Conservation (phyloP, 2,797 vertebrate species). For the Chelonia mydas region DNA sequence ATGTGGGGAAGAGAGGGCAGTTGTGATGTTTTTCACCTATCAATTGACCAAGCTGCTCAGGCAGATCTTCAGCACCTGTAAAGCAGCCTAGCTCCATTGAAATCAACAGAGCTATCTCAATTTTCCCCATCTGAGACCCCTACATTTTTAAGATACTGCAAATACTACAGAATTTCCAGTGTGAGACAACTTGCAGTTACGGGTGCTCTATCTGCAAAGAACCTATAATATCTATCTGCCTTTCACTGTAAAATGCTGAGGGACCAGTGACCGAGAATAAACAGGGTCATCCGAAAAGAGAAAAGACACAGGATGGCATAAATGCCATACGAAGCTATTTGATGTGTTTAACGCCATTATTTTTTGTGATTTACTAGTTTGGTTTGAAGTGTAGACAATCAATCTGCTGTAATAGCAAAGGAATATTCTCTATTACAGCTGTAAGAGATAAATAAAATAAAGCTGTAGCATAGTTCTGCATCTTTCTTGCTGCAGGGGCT, state of each 20-base stretch:
- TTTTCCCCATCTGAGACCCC: conserved; percentile 46
- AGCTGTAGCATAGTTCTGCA: not conserved
- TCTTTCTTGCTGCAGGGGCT: not conserved
- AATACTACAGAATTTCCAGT: conserved; percentile 9
- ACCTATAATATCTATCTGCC: not conserved
- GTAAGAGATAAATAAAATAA: conserved; percentile 40
- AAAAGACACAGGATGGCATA: not conserved
- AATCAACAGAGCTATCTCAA: not conserved
- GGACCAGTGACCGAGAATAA: conserved; percentile 44
- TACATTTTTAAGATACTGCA: conserved; percentile 54
- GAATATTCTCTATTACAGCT: conserved; percentile 8
- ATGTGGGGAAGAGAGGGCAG: not conserved
- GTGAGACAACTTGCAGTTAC: conserved; percentile 30
- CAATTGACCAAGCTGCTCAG: conserved; percentile 20
- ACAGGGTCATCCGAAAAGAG: conserved; percentile 2
- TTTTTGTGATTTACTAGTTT: conserved; percentile 33
- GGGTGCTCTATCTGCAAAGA: not conserved
- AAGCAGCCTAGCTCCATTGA: conserved; percentile 39
- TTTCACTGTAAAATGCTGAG: conserved; percentile 53
- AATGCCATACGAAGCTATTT: not conserved
- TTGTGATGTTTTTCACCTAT: conserved; percentile 12
- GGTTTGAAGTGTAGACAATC: not conserved
- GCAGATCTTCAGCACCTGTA: conserved; percentile 37
- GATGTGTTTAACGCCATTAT: not conserved
- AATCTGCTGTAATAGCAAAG: not conserved